Conservation (phyloP, 1,140 invertebrate species). For the Pseudomyrmex dendroicus region DNA sequence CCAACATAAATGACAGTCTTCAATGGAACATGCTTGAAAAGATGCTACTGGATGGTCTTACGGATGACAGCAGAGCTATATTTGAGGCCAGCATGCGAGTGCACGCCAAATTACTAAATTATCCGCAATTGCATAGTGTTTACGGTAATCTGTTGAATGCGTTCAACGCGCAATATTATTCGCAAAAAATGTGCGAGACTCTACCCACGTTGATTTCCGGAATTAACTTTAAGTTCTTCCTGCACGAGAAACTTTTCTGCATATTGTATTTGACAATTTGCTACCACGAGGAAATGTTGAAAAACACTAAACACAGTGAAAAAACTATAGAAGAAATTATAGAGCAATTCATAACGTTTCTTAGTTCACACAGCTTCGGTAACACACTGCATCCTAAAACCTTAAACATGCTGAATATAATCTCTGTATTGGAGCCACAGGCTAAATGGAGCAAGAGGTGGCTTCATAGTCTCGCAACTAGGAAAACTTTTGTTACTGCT, state of each 20-base stretch:
- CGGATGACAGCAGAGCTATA: slow-evolving; percentile 79
- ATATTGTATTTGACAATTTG: slow-evolving; percentile 78
- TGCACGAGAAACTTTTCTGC: slow-evolving; percentile 82
- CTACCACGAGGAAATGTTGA: slow-evolving; percentile 81
- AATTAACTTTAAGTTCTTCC: slow-evolving; percentile 82
- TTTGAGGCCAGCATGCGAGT: slow-evolving; percentile 82
- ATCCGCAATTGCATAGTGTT: slow-evolving; percentile 69
- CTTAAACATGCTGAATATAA: slow-evolving; percentile 77
- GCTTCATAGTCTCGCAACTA: slow-evolving; percentile 77
- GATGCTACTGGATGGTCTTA: slow-evolving; percentile 76
- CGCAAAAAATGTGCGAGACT: slow-evolving; percentile 74
- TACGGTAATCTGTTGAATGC: slow-evolving; percentile 77
- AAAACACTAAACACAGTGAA: slow-evolving; percentile 74
- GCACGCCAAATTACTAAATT: slow-evolving; percentile 78
- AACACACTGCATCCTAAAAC: slow-evolving; percentile 70
- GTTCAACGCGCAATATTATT: slow-evolving; percentile 77
- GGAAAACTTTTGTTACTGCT: slow-evolving; percentile 75
- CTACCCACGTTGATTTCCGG: slow-evolving; percentile 79
- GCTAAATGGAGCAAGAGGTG: slow-evolving; percentile 81
- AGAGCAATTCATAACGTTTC: slow-evolving; percentile 80
- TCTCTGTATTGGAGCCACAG: slow-evolving; percentile 81
- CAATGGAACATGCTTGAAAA: slow-evolving; percentile 78
- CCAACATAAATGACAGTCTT: slow-evolving; percentile 69
- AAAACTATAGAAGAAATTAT: slow-evolving; percentile 80
- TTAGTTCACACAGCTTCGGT: slow-evolving; percentile 71